These are phyloP conservation scores for Araneus ventricosus DNA, from an alignment of 1,140 invertebrate genomes.

Conservation along the genomic window DNA sequence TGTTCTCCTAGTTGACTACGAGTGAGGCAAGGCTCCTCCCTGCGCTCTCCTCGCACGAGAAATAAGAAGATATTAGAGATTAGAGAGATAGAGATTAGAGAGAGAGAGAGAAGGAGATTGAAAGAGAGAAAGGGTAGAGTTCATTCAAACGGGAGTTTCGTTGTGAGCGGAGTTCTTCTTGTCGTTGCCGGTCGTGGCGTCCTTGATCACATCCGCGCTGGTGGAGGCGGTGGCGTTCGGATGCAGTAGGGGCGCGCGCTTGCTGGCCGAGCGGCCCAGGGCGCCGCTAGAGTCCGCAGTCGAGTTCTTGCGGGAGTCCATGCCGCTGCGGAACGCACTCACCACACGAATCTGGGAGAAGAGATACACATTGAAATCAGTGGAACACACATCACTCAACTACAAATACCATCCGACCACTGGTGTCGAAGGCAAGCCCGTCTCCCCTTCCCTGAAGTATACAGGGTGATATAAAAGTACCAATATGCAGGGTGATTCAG, in stretches of 20 bases:
- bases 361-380: not conserved
- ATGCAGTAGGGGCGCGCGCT: constrained; percentile 29
- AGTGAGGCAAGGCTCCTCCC: constrained; percentile 58
- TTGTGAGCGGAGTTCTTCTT: constrained; percentile 74
- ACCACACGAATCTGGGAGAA: constrained; percentile 97
- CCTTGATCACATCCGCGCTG: constrained; percentile 73
- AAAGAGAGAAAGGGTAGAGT: not conserved
- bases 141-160: constrained; percentile 72
- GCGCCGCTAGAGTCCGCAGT: constrained; percentile 69
- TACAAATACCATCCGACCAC: not conserved
- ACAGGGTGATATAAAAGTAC: too few relatives aligned
- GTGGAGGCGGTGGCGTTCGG: constrained; percentile 57
- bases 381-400: not conserved
- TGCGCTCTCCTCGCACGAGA: constrained; percentile 44
- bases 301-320: constrained; percentile 95
- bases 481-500: too few relatives aligned
- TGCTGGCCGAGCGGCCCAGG: constrained; percentile 58
- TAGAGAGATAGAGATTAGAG: constrained; percentile 67
- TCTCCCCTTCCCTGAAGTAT: too few relatives aligned
- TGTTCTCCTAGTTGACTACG: constrained; percentile 62
- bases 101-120: constrained; percentile 27
- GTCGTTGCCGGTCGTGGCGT: constrained; percentile 63
- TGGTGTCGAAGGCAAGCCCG: too few relatives aligned
- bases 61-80: constrained; percentile 45
- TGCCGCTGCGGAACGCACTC: constrained; percentile 98